Base-by-base conservation (phyloP, 2,888 invertebrate genomes). In the Alviniconcha strummeri region DNA sequence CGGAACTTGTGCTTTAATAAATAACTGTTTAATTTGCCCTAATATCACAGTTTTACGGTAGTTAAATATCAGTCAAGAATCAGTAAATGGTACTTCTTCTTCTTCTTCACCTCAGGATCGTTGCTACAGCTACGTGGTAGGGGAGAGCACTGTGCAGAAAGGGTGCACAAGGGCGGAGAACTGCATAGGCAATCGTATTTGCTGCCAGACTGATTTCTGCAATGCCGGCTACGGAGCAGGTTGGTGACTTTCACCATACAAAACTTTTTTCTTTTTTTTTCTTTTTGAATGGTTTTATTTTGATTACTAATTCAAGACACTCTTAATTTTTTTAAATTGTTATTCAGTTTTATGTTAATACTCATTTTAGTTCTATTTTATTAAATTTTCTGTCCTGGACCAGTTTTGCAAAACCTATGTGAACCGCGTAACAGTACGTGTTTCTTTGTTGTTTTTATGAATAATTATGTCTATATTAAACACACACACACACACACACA, bases 121-220 rank as follows among this genome's bases (percentile, higher is more conserved):
- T 9, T 85, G 84, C 75, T 85, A 85, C 67, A 84, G 82, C 80
- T 74, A 69, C 6, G 82, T 75, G 76, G 36, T 17, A 71, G 84
- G 74, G 56, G 80, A 80, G 57, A 79, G 72, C 72, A 83, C 36
- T 78, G 79, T 85, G 71, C 76, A 81, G 55, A 85, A 83, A 64
- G 82, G 83, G 17, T 85, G 85, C 80, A 85, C 83, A 71, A 76
- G 78, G 56, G 83, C 83, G 36, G 78, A 57, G 11, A 67, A 80
- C 64, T 85, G 84, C 72, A 79, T 83, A 13, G 84, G 83, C 8
- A 85, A 80, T 80, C 67, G 72, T 52, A 85, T 85, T 13, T 85
- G 84, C 56, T 85, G 84, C 52, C 80, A 76, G 64, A 74, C 74
- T 6, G 76, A 85, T 56, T 85, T 80, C 83, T 85, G 84, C 69